A percentile compares a stretch with the other conserved stretches of the same genome.
Conservation (phyloP, 2,797 vertebrate genomes). For the Tokudaia tokunoshimensis region DNA sequence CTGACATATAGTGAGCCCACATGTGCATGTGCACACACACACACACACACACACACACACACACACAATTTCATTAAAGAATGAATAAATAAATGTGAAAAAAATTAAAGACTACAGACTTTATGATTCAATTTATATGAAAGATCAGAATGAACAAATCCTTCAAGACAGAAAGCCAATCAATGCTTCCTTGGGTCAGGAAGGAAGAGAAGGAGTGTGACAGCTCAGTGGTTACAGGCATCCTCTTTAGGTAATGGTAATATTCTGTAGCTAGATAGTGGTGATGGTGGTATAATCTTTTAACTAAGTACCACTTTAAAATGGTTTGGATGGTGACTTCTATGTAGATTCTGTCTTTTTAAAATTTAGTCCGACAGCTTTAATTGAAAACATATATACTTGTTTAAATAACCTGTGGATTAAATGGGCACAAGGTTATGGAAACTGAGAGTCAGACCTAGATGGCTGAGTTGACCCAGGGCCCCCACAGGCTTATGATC, state of each 20-base stretch:
- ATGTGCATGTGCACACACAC: background rate
- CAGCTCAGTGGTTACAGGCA: background rate
- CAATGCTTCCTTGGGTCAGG: background rate
- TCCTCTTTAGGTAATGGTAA: background rate
- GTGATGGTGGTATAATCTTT: background rate
- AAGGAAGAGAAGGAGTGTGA: too few species aligned
- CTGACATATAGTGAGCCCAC: background rate
- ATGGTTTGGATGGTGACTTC: background rate
- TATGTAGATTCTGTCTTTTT: background rate
- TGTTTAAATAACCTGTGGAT: background rate
- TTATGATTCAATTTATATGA: background rate
- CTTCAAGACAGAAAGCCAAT: background rate
- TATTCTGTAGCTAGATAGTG: background rate
- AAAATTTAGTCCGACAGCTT: background rate
- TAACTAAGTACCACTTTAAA: background rate
- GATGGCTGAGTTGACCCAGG: background rate
- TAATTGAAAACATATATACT: background rate
- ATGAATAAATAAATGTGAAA: background rate
- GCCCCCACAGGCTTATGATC: background rate
- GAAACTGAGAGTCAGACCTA: background rate
- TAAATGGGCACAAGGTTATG: background rate
- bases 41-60: background rate
- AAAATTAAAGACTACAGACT: background rate
- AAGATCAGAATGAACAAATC: background rate
- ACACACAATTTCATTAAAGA: background rate